A percentile compares a stretch with the other conserved stretches of the same genome.
phyloP scores from a whole-genome alignment of 1,140 invertebrate species.

The Euwallacea similis region DNA sequence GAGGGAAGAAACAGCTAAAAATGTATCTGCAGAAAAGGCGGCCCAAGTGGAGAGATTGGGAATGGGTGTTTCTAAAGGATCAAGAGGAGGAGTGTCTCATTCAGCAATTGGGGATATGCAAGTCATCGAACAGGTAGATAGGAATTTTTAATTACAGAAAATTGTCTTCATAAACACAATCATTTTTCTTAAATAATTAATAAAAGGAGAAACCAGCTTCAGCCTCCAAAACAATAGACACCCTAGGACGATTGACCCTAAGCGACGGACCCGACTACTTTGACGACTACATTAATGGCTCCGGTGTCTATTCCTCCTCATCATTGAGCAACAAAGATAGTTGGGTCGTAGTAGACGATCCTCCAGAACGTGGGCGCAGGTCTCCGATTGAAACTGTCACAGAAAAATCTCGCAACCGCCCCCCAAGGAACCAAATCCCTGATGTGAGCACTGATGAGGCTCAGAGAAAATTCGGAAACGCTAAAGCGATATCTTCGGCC shows the following conservation, averaged over 20 bases:
- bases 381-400: conserved; percentile 47
- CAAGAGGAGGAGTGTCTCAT: conserved; percentile 63
- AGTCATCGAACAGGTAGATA: conserved; percentile 83
- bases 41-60: conserved; percentile 90
- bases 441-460: conserved; percentile 62
- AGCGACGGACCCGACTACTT: conserved; percentile 50
- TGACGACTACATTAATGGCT: conserved; percentile 51
- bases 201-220: conserved; percentile 29
- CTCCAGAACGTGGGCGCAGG: conserved; percentile 62
- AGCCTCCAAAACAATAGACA: conserved; percentile 40
- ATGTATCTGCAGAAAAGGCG: conserved; percentile 63
- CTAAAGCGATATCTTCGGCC: conserved; percentile 97
- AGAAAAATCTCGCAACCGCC: conserved; percentile 31
- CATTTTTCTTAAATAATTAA: not conserved
- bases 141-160: not conserved
- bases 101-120: conserved; percentile 93
- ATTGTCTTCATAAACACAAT: no score
- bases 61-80: conserved; percentile 71
- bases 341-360: conserved; percentile 52
- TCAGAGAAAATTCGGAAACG: conserved; percentile 93
- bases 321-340: conserved; percentile 41
- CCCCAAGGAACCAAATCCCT: not conserved
- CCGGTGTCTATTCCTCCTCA: conserved; percentile 27
- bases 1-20: conserved; percentile 28
- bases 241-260: conserved; percentile 49